Base-by-base conservation (phyloP, 2,113 vertebrate genomes). In the Syrmaticus mikado region DNA sequence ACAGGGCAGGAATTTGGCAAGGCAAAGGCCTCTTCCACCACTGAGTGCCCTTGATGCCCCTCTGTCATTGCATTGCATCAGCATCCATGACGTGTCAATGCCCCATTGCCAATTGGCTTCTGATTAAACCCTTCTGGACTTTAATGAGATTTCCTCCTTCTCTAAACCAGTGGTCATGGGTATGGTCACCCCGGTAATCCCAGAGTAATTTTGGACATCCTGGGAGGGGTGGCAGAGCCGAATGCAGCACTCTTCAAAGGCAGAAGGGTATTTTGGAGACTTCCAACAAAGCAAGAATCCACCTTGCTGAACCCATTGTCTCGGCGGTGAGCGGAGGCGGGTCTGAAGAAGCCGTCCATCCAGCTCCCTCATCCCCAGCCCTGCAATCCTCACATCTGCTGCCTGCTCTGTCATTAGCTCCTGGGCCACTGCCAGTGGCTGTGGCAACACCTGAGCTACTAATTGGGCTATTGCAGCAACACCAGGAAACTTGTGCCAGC, bases 381-480 rank as follows among this genome's bases (percentile, higher is more conserved):
- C 28, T 80, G 84, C 91, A 89, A 64, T 53, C 77, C 92, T 85
- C 0, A 0, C 84, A 89, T 85, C 84, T 80, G 71, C 84, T 67
- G 53, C 84, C 78, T 92, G 78, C 94, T 93, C 92, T 53, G n/a
- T 87, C 74, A 87, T 92, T 82, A 94, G 70, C 73, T 84, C 73
- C n/a, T 91, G 94, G 86, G 71, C 77, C 0, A 0, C 16, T 58
- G 78, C 89, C 94, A 93, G 65, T 14, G 55, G 22, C 60, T 46
- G 75, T 92, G 87, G 78, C 84, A 93, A 94, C 87, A 92, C 95
- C 91, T 95, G 86, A 85, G 50, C 85, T 34, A 43, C 55, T 81
- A 61, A 88, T 8, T 46, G 83, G 73, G 82, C 74, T 70, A 28
- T 40, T 82, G 89, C 91, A 89, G 85, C 79, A 64, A 34, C 58